Evolutionary conservation across 2,113 vertebrate species (phyloP).

Genomic region (Gymnarchus niloticus): DNA sequence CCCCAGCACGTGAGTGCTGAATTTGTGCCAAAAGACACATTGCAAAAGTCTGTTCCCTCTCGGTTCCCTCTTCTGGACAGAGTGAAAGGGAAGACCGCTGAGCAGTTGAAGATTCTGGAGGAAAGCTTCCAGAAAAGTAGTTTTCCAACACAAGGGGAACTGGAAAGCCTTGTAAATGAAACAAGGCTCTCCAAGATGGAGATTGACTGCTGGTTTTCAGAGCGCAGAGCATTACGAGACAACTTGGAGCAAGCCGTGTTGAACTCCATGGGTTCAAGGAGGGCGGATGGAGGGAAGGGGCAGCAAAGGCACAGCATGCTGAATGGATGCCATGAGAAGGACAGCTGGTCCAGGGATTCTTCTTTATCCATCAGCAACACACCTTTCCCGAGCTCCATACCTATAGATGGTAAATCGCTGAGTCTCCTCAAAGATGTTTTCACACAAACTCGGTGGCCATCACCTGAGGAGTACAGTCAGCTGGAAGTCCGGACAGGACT

Average conservation of each 20-base stretch:
- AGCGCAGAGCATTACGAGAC: slow-evolving; percentile 81
- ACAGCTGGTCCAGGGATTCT: slow-evolving; percentile 57
- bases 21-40: slow-evolving; percentile 64
- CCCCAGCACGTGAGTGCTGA: slow-evolving; percentile 67
- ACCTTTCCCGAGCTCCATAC: slow-evolving; percentile 46
- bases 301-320: slow-evolving; percentile 45
- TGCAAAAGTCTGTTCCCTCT: slow-evolving; percentile 55
- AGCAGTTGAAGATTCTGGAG: slow-evolving; percentile 79
- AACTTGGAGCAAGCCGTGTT: slow-evolving; percentile 86
- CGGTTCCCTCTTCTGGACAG: slow-evolving; percentile 75
- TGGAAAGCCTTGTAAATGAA: slow-evolving; percentile 70
- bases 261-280: slow-evolving; percentile 81
- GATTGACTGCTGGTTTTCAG: slow-evolving; percentile 84
- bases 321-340: slow-evolving; percentile 70
- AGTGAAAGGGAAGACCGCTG: slow-evolving; percentile 78
- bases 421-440: slow-evolving; percentile 80
- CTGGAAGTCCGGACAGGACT: slow-evolving; percentile 76
- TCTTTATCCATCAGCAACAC: slow-evolving; percentile 54
- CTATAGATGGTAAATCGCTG: slow-evolving; percentile 62
- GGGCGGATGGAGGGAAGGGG: slow-evolving; percentile 50
- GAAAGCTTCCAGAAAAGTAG: slow-evolving; percentile 84
- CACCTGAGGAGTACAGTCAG: slow-evolving; percentile 80
- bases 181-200: slow-evolving; percentile 80
- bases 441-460: slow-evolving; percentile 83
- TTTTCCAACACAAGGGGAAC: slow-evolving; percentile 76